A percentile compares a stretch with the other conserved stretches of the same genome.
phyloP scores from a whole-genome alignment of 2,113 vertebrate genomes.

The Seriola quinqueradiata region DNA sequence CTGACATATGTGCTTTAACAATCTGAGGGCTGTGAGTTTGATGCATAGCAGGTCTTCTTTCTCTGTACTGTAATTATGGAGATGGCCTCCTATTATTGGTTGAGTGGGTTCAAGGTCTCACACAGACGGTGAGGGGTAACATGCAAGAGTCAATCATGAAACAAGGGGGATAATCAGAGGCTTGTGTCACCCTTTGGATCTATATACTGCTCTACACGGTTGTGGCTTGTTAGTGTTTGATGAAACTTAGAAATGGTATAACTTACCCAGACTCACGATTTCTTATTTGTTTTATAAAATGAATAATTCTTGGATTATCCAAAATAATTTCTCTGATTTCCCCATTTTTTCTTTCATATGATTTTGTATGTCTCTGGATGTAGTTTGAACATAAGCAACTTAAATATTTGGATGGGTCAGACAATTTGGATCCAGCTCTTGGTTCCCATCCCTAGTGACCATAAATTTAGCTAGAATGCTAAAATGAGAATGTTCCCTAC shows the following conservation, averaged over 20 bases:
- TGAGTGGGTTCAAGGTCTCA: slow-evolving; percentile 62
- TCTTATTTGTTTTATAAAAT: too few species aligned
- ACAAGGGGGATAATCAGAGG: slow-evolving; percentile 40
- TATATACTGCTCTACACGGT: neutral
- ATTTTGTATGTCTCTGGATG: too few species aligned
- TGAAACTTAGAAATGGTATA: neutral
- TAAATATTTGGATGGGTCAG: too few species aligned
- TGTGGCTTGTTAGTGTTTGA: slow-evolving; percentile 16
- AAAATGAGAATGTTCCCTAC: too few species aligned
- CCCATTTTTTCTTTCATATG: too few species aligned
- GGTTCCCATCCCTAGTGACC: too few species aligned
- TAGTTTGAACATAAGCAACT: too few species aligned
- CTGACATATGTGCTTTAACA: slow-evolving; percentile 77
- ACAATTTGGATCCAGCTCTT: too few species aligned
- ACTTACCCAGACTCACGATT: neutral
- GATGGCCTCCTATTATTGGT: slow-evolving; percentile 55
- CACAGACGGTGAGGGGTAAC: slow-evolving; percentile 37
- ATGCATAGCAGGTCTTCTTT: slow-evolving; percentile 58
- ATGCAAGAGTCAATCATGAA: slow-evolving; percentile 43
- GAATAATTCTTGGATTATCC: too few species aligned
- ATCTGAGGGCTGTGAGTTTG: slow-evolving; percentile 61
- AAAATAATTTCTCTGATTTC: too few species aligned
- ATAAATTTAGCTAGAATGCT: too few species aligned
- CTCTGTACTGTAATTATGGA: slow-evolving; percentile 62
- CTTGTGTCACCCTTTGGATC: slow-evolving; percentile 12